Evolutionary conservation across 2,888 invertebrate species (phyloP), one percentile per base, ranked within the genome.

Genomic region (Meta bourneti): DNA sequence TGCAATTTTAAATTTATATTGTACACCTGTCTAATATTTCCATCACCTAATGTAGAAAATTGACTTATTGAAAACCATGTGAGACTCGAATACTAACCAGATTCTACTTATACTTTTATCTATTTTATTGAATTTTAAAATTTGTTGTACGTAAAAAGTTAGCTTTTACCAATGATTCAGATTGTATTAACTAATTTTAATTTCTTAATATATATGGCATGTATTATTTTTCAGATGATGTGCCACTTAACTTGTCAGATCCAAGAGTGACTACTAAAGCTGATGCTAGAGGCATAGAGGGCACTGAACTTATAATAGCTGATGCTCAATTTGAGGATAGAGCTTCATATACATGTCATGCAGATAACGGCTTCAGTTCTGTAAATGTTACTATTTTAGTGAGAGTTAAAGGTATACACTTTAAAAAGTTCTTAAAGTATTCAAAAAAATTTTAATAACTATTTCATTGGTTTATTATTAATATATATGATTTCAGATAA

Each of bases 381-480:
- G 94, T 94, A 20, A 94, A 94, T 89, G 94, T 95, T 51, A 94
- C 95, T 48, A 96, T 96, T 93, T 95, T 95, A 94, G 96, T 98
- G 94, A 96, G 98, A 95, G 97, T 98, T 93, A 98, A 98, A 96
- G 98, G 97, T 97, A 95, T 94, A 93, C 4, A 34, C 34, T 34
- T 34, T 89, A n/a, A n/a, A n/a, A n/a, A n/a, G n/a, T n/a, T 54
- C 54, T 54, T 54, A 61, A 13, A 11, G 13, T 61, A 61, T 61
- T 61, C 13, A 13, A 61, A 1, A 11, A 1, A 4, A 4, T 11
- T 61, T 61, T 1, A 11, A 0, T 61, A 11, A 61, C 61, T 61
- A 11, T 54, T 61, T 61, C 0, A 16, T 61, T 61, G 61, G 61
- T 61, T 7, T 61, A 16, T 61, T 6, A 61, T 61, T 6, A 16